Base-by-base conservation (phyloP, 64 coral and sea anemone species). In the Orbicella faveolata region DNA sequence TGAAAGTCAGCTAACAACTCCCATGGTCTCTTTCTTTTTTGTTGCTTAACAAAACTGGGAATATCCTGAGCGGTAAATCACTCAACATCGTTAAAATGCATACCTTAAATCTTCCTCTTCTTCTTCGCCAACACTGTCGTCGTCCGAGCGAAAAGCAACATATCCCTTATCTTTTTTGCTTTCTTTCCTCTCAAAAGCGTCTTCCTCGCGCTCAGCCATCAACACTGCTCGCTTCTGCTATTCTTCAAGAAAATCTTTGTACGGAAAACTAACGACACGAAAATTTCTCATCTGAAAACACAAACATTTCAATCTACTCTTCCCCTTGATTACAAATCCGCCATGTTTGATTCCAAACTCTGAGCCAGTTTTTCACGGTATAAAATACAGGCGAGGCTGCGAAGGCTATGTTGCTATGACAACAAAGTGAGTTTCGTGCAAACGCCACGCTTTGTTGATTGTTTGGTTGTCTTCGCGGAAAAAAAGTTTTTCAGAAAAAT, bases 141-240 rank as follows among this genome's bases (percentile, higher is more conserved):
- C 97, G 44, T 99, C 97, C 1, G 97, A 95, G 67, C 93, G 94
- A 88, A 99, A 99, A 2, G 97, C 97, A 11, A 91, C 76, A 35
- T 99, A 99, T 6, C 97, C 97, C 83, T 95, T 98, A 18, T 99
- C 96, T 83, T 98, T 98, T 44, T 78, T 95, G 63, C 68, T 95
- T 99, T 52, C 86, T 88, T 64, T 99, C 84, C 75, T 91, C 89
- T 83, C 94, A 75, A 25, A 84, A 3, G 89, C 97, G 2, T 95
- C 96, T 52, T 95, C 90, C 88, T 98, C 96, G 21, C 94, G 87
- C 37, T 96, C 94, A 76, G 90, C 61, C 90, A 92, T 92, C 9
- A 86, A 20, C n/a, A 26, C 18, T 34, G 6, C 20, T 8, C n/a
- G 18, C 18, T 34, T 6, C 20, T 8, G 35, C 35, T 65, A 23